Evolutionary conservation across 2,888 invertebrate genomes (phyloP), one percentile per base, ranked within the genome.

Genomic region (Stomorhina lunata): DNA sequence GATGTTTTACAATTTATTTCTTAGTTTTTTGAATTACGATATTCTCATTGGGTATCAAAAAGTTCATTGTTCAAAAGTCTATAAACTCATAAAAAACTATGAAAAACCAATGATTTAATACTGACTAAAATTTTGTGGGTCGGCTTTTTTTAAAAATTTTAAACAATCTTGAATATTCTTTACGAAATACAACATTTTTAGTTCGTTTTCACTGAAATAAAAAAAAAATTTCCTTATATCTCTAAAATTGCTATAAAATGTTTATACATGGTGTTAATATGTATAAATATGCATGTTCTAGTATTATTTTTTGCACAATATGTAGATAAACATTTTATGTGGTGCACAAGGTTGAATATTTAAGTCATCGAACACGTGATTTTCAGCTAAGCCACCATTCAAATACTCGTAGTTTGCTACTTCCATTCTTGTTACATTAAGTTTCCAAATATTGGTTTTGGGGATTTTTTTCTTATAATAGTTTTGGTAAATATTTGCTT

Each of bases 331-430:
- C 22, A 55, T 20, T 75, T 43, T 37, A 37, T 69, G 61, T n/a
- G n/a, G n/a, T 80, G 61, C 68, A 75, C 45, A 48, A 69, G 68
- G 45, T 69, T 75, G 15, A 75, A 75, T 75, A 80, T 80, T 75
- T 68, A 75, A 69, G 75, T 75, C 45, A 75, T 69, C 69, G 75
- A 75, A 75, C 80, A 80, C 80, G 69, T 75, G 55, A 45, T 75
- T 80, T 69, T 69, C 15, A 63, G 75, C 48, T 48, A 75, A 80
- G 25, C 55, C 75, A n/a, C 10, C 61, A 59, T 48, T 45, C 57
- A 66, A 79, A 79, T 40, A n/a, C n/a, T n/a, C n/a, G n/a, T n/a
- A 55, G 65, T 79, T 79, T 57, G 37, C 25, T 57, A 10, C n/a
- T n/a, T n/a, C 34, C 15, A 65, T 48, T 57, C 37, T 48, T 57